A percentile compares a stretch with the other conserved stretches of the same genome.
phyloP scores from a whole-genome alignment of 2,797 vertebrate genomes.

The Australoheros facetus region DNA sequence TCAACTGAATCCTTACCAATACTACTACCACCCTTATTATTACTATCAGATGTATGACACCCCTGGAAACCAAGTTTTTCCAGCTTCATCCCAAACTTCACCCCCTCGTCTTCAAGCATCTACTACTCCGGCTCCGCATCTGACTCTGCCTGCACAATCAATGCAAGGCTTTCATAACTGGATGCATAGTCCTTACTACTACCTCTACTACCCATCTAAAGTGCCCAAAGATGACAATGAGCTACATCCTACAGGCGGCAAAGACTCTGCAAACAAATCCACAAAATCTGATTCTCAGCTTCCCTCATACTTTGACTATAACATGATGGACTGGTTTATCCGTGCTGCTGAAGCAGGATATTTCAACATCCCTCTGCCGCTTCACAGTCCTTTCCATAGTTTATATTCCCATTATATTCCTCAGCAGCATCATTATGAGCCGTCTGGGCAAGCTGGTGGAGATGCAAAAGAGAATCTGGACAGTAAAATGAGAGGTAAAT shows the following conservation, averaged over 20 bases:
- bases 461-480: not conserved
- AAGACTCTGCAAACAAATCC: not conserved
- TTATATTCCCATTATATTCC: not conserved
- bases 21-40: slow-evolving; percentile 39
- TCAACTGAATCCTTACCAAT: slow-evolving; percentile 10
- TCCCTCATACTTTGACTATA: not conserved
- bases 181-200: slow-evolving; percentile 21
- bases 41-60: slow-evolving; percentile 29
- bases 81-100: slow-evolving; percentile 4
- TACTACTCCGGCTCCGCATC: not conserved
- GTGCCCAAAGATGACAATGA: not conserved
- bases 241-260: not conserved
- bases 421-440: not conserved
- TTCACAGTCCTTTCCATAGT: not conserved
- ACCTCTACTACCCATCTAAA: slow-evolving; percentile 19
- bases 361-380: slow-evolving; percentile 1
- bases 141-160: not conserved
- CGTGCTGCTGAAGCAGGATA: not conserved
- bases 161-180: not conserved
- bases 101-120: not conserved
- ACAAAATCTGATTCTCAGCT: not conserved
- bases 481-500: slow-evolving; percentile 38
- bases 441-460: not conserved
- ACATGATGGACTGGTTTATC: not conserved
- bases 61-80: not conserved